These are phyloP conservation scores for Lasioglossum figueresi DNA, from an alignment of 2,888 invertebrate species.

Conservation along the genomic window DNA sequence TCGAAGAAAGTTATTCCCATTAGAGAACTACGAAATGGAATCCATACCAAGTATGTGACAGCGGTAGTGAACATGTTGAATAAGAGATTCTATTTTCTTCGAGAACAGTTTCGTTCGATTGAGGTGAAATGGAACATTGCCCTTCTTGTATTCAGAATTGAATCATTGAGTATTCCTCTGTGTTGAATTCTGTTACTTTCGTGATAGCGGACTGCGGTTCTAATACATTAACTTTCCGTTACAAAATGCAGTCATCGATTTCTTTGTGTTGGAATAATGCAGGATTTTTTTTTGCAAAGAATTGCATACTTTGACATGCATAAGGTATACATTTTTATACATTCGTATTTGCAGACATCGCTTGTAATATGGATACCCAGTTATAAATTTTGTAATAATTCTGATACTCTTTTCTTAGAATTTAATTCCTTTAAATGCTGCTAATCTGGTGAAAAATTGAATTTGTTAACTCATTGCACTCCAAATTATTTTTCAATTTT, in stretches of 20 bases:
- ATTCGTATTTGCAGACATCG: too few relatives aligned
- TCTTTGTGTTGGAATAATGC: not conserved
- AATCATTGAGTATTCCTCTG: not conserved
- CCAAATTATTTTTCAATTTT: too few relatives aligned
- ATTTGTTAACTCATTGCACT: too few relatives aligned
- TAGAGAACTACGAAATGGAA: not conserved
- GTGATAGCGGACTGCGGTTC: not conserved
- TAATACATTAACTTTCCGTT: not conserved
- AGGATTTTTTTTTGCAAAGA: not conserved
- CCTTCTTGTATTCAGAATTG: not conserved
- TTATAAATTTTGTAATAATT: too few relatives aligned
- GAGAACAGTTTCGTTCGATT: not conserved
- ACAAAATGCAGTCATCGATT: not conserved
- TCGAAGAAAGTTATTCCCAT: not conserved
- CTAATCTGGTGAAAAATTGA: too few relatives aligned
- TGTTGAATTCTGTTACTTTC: not conserved
- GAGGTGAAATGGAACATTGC: not conserved
- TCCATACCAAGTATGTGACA: not conserved
- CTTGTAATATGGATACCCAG: too few relatives aligned
- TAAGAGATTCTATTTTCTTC: slow-evolving; percentile 5
- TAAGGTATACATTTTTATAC: too few relatives aligned
- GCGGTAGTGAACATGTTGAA: not conserved
- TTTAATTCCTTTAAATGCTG: too few relatives aligned
- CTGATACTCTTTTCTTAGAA: too few relatives aligned
- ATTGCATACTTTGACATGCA: not conserved